These are phyloP conservation scores for Stratiomys singularior DNA, from an alignment of 2,888 invertebrate genomes.

Conservation along the genomic window DNA sequence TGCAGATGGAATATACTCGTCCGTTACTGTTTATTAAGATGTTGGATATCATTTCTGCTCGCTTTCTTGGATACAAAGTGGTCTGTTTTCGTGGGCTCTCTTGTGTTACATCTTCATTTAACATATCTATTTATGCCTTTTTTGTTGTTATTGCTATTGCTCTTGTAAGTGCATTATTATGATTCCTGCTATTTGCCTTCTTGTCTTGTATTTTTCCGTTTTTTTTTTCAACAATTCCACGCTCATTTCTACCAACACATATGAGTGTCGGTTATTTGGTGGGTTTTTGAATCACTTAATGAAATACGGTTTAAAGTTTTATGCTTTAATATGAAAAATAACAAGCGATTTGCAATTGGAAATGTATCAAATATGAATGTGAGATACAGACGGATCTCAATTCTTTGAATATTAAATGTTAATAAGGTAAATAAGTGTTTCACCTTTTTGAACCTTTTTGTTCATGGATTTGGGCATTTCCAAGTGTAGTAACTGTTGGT, in stretches of 20 bases:
- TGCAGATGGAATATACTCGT: slow-evolving; percentile 14
- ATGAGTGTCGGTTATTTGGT: neutral
- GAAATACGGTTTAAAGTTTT: slow-evolving; percentile 27
- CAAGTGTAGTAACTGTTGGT: slow-evolving; percentile 7
- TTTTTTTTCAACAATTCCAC: slow-evolving; percentile 6
- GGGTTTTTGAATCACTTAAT: neutral
- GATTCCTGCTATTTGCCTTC: neutral
- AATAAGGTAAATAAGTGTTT: neutral
- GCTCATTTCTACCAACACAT: slow-evolving; percentile 32
- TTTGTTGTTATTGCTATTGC: neutral
- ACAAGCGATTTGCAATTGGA: neutral
- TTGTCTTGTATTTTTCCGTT: neutral
- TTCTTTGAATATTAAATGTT: slow-evolving; percentile 25
- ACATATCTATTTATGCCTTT: neutral
- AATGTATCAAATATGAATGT: slow-evolving; percentile 15
- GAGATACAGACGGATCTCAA: slow-evolving; percentile 5
- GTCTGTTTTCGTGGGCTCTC: too few relatives aligned
- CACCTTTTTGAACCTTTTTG: slow-evolving; percentile 1
- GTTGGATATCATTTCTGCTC: slow-evolving; percentile 14
- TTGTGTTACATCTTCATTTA: slow-evolving; percentile 28
- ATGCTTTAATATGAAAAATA: slow-evolving; percentile 35
- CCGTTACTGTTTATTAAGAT: slow-evolving; percentile 37
- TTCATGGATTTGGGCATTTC: neutral
- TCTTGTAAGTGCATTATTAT: slow-evolving; percentile 8
- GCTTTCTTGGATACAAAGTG: too few relatives aligned